phyloP scores from a whole-genome alignment of 2,113 vertebrate genomes.

The Entosphenus tridentatus region DNA sequence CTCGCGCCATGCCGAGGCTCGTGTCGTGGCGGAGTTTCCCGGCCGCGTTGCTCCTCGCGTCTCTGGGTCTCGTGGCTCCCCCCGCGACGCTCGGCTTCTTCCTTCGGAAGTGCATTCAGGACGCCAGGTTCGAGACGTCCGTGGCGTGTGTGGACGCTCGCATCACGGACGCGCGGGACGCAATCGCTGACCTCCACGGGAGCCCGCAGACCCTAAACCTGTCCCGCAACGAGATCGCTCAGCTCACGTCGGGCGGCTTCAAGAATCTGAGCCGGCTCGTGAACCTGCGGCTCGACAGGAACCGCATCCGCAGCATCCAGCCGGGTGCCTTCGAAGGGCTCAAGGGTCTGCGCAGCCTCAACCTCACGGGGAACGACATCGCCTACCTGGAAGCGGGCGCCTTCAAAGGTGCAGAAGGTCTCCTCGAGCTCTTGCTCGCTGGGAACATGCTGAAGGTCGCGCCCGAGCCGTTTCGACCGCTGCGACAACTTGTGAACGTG shows the following conservation, averaged over 20 bases:
- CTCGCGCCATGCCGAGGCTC: no score
- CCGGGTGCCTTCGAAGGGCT: slow-evolving; percentile 25
- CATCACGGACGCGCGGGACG: slow-evolving; percentile 8
- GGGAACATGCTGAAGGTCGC: slow-evolving; percentile 21
- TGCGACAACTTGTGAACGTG: slow-evolving; percentile 16
- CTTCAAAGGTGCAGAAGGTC: slow-evolving; percentile 20
- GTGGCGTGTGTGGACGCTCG: slow-evolving; percentile 24
- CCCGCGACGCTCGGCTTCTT: slow-evolving; percentile 19
- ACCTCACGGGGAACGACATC: slow-evolving; percentile 25
- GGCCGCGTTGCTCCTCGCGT: no score
- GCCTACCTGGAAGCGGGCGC: slow-evolving; percentile 12
- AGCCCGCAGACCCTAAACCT: slow-evolving; percentile 17
- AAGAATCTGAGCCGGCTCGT: slow-evolving; percentile 15
- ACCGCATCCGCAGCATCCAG: slow-evolving; percentile 14
- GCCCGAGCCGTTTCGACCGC: slow-evolving; percentile 14
- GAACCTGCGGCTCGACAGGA: slow-evolving; percentile 20
- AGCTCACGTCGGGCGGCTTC: slow-evolving; percentile 17
- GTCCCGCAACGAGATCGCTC: slow-evolving; percentile 2
- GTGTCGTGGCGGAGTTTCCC: no score
- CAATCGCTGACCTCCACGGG: slow-evolving; percentile 19
- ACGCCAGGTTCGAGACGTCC: fast-evolving
- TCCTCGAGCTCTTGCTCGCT: slow-evolving; percentile 19
- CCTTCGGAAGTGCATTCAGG: slow-evolving; percentile 33
- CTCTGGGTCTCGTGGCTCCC: slow-evolving; percentile 7
- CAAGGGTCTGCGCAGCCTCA: slow-evolving; percentile 16